Percentiles rank a stretch among this genome's conserved stretches.
Conservation (phyloP, 2,888 invertebrate species). For the Abrostola tripartita region DNA sequence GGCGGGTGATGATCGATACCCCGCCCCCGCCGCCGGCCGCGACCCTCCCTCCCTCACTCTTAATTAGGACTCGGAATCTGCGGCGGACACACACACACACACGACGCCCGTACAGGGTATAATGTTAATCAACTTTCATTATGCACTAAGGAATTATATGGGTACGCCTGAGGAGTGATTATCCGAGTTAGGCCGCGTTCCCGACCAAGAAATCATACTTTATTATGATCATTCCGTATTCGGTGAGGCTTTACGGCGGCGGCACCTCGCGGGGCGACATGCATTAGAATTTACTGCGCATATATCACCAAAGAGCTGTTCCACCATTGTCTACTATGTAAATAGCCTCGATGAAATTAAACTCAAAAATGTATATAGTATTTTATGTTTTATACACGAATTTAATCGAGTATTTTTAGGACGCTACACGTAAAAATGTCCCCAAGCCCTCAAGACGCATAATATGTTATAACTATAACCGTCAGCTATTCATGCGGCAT, state of each 20-base stretch:
- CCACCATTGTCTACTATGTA: slow-evolving; percentile 77
- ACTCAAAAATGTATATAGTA: no score
- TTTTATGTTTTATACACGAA: no score
- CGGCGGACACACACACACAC: slow-evolving; percentile 92
- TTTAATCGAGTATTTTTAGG: no score
- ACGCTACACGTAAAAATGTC: background rate
- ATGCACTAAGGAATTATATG: slow-evolving; percentile 89
- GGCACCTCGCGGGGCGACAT: slow-evolving; percentile 77
- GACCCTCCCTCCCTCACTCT: slow-evolving; percentile 90
- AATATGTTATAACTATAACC: slow-evolving; percentile 36
- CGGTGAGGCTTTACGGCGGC: slow-evolving; percentile 76
- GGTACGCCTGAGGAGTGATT: slow-evolving; percentile 88
- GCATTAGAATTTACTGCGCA: slow-evolving; percentile 84
- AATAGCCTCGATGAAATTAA: slow-evolving; percentile 72
- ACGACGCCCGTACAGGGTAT: slow-evolving; percentile 67
- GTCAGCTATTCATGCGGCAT: slow-evolving; percentile 40
- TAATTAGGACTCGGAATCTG: slow-evolving; percentile 96
- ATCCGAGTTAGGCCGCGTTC: slow-evolving; percentile 84
- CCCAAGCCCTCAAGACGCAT: slow-evolving; percentile 6
- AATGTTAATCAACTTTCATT: slow-evolving; percentile 89
- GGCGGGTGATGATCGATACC: slow-evolving; percentile 87
- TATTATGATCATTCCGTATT: slow-evolving; percentile 84
- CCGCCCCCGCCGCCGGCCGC: slow-evolving; percentile 81
- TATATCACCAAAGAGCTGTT: slow-evolving; percentile 76
- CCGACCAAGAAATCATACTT: slow-evolving; percentile 88